Evolutionary conservation across 1,140 invertebrate genomes (phyloP).

Genomic region (Neuroterus valhalla): DNA sequence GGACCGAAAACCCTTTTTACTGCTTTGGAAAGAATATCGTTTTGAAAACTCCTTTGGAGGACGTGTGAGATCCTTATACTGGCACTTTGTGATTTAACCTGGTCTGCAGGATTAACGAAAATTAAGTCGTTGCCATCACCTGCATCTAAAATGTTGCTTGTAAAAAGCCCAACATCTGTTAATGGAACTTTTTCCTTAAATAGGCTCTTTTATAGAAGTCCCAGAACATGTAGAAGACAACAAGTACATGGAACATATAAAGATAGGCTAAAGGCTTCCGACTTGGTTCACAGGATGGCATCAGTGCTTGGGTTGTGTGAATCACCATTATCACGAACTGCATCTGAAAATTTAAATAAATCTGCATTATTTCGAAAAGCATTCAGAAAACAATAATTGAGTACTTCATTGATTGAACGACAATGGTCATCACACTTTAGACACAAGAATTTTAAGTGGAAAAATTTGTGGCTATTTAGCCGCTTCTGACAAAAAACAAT

Average conservation of each 20-base stretch:
- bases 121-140: slow-evolving; percentile 2
- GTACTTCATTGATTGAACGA: too few relatives aligned
- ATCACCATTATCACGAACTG: slow-evolving; percentile 80
- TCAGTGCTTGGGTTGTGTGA: slow-evolving; percentile 75
- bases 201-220: slow-evolving; percentile 81
- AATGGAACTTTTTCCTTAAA: slow-evolving; percentile 60
- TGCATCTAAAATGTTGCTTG: neutral
- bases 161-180: neutral
- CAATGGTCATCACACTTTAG: too few relatives aligned
- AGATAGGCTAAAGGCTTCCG: slow-evolving; percentile 72
- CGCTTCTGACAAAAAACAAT: too few relatives aligned
- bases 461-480: too few relatives aligned
- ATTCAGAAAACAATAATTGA: neutral
- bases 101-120: neutral
- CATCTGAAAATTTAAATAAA: slow-evolving; percentile 73
- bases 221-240: slow-evolving; percentile 83
- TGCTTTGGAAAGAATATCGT: neutral
- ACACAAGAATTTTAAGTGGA: too few relatives aligned
- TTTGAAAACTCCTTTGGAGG: neutral
- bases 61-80: neutral
- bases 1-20: neutral
- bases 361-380: slow-evolving; percentile 15
- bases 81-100: slow-evolving; percentile 26
- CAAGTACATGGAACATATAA: slow-evolving; percentile 78
- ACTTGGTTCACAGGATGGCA: slow-evolving; percentile 76